Evolutionary conservation across 1,140 invertebrate genomes (phyloP), one percentile per base, ranked within the genome.

Genomic region (Rhyacophila brunnea): DNA sequence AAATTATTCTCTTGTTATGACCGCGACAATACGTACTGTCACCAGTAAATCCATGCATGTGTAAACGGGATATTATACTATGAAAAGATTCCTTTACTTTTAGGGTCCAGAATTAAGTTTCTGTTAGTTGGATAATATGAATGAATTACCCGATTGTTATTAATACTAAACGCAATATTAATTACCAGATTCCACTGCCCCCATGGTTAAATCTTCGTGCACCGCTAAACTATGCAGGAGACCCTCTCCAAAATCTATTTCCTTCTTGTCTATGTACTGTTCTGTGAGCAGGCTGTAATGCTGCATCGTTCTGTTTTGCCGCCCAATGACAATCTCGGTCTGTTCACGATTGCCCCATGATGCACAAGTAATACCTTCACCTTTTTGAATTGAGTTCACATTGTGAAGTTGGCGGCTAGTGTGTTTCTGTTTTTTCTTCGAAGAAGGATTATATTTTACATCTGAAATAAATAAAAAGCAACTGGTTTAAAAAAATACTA

Each of bases 301-400:
- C 42, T 64, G 55, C 4, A 64, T 11, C 0, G 48, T 53, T 38
- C 58, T 70, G 60, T 75, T 77, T 40, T 71, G 70, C 35, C 71
- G 59, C 1, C 74, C 90, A 5, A 91, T 71, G 6, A 92, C 66
- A 63, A 92, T 80, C 66, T 91, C 82, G 35, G 79, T 81, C 66
- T 89, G 82, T 10, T 85, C 74, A 0, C 77, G 68, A 66, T 88
- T 82, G 1, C 79, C 83, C 87, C 90, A 94, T 7, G 78, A 78
- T 70, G 94, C 76, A 1, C 81, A 74, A 1, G 84, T 87, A 15
- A 95, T 73, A 0, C 72, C 64, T 1, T 81, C 80, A 23, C 79
- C 75, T 63, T 82, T 83, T 46, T 78, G 71, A 23, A 83, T 54
- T 1, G 66, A 61, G 20, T 73, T 76, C 1, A 83, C 67, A 17